Base-by-base conservation (phyloP, 2,888 invertebrate genomes). In the Danaus chrysippus region DNA sequence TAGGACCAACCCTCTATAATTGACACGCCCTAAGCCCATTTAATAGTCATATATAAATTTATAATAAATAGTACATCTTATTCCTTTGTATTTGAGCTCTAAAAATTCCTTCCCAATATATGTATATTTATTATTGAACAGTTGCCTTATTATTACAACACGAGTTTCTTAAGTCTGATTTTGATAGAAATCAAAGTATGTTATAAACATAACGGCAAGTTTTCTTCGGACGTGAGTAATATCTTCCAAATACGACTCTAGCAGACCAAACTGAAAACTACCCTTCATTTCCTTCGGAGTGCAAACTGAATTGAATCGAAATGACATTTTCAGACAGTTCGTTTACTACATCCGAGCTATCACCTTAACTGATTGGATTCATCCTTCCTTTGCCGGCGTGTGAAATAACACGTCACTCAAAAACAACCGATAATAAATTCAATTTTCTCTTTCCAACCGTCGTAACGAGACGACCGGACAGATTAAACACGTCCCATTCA, bases 341-440 rank as follows among this genome's bases (percentile, higher is more conserved):
- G 74, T 75, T 78, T 75, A 75, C 73, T 76, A 73, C 70, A 77
- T 77, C 74, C 75, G 66, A 73, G 73, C 74, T 76, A 80, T 81
- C 83, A 82, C 75, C 82, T 81, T 81, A 86, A 84, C 87, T 91
- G 90, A 90, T 90, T 90, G 87, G 87, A 77, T 76, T 73, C 70
- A 64, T 66, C 70, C 70, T 70, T 71, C 68, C 83, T 85, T 82
- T 78, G 77, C 75, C 75, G 75, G 77, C 84, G 88, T 84, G 87
- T 87, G 88, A 89, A 90, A 90, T 89, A 90, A 88, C 89, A 89
- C 85, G 90, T 90, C 90, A 89, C 82, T 90, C 90, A 90, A 88
- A 89, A 81, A 87, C 84, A 83, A 84, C 81, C 83, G 84, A 88
- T 91, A 87, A 90, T 90, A 91, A 90, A 91, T 91, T 90, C 89